Conservation (phyloP, 2,113 vertebrate species). For the Dasyornis broadbenti region DNA sequence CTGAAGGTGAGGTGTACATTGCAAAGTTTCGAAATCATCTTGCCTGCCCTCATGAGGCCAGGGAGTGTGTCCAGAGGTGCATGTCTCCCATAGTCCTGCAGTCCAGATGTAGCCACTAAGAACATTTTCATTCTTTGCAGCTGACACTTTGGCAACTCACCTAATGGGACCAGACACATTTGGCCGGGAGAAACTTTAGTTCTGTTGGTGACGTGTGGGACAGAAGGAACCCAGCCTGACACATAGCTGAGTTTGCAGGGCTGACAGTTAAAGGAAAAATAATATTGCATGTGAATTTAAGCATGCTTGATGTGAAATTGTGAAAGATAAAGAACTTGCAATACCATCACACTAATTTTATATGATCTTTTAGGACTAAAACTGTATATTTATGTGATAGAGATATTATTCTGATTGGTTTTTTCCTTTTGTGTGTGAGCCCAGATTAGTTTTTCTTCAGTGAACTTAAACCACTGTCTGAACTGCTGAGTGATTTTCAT, state of each 20-base stretch:
- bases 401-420: neutral
- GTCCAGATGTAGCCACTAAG: neutral
- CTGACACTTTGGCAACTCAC: neutral
- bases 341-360: neutral
- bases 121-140: neutral
- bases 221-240: neutral
- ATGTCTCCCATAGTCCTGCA: neutral
- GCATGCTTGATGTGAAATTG: neutral
- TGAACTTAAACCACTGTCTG: neutral
- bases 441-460: neutral
- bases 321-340: neutral
- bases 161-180: conserved; percentile 4
- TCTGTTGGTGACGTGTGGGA: neutral
- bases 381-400: neutral
- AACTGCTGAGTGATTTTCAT: neutral
- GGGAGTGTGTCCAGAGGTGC: neutral
- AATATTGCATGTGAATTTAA: neutral
- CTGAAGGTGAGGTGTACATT: neutral
- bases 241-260: neutral
- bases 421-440: neutral
- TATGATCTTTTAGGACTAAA: neutral
- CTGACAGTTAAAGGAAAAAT: neutral
- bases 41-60: neutral
- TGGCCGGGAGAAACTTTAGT: neutral
- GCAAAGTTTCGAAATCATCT: neutral